A percentile compares a stretch with the other conserved stretches of the same genome.
phyloP scores from a whole-genome alignment of 2,113 vertebrate species.

The Pterocles orientalis region DNA sequence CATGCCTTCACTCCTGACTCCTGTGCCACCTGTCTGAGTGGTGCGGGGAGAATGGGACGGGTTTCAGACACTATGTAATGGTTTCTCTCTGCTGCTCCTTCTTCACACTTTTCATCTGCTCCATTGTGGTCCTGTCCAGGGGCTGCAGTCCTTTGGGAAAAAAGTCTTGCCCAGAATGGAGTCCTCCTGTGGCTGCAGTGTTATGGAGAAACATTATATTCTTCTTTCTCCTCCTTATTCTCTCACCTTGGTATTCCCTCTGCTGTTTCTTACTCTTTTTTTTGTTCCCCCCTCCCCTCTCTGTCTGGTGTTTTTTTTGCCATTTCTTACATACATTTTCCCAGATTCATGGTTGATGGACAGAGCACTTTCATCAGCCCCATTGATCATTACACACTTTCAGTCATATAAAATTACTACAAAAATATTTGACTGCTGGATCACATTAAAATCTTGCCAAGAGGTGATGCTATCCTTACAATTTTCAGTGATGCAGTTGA shows the following conservation, averaged over 20 bases:
- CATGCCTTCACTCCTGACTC: neutral
- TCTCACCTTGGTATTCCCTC: neutral
- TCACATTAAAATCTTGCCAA: neutral
- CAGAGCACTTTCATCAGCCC: neutral
- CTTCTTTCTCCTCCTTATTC: neutral
- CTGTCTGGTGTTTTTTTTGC: neutral
- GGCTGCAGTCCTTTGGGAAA: neutral
- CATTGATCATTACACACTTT: neutral
- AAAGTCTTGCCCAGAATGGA: fast-evolving
- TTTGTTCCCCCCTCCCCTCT: neutral
- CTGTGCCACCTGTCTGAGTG: neutral
- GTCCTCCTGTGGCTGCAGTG: neutral
- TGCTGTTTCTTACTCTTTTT: neutral
- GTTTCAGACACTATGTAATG: neutral
- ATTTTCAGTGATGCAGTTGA: neutral
- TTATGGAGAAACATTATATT: neutral
- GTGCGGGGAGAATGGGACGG: fast-evolving
- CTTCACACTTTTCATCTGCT: neutral
- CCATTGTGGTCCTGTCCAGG: neutral
- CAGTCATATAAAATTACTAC: neutral
- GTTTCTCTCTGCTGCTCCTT: neutral
- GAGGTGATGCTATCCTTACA: neutral
- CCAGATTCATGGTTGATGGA: neutral
- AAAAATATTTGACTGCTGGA: neutral
- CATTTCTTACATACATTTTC: neutral